Percentiles rank a stretch among this genome's conserved stretches.
These are phyloP conservation scores for Parthenolecanium corni DNA, from an alignment of 2,888 invertebrate genomes.

Conservation along the genomic window DNA sequence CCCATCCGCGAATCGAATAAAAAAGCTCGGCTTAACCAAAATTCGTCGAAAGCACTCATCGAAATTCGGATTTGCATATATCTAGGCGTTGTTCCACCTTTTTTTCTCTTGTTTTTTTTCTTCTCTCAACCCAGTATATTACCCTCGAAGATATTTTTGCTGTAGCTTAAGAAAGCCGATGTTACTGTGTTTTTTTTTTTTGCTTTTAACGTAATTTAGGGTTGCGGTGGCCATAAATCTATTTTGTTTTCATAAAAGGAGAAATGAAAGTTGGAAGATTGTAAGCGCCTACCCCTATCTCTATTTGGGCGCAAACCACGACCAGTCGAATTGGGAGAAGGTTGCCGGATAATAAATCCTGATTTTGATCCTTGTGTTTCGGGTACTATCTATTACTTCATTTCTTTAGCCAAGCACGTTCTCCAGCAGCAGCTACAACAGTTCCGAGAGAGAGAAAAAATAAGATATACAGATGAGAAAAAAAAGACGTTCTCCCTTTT, in stretches of 20 bases:
- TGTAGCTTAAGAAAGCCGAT: too few relatives aligned
- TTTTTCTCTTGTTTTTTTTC: too few relatives aligned
- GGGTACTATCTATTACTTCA: conserved; percentile 22
- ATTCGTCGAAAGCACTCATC: too few relatives aligned
- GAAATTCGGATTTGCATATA: too few relatives aligned
- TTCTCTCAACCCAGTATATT: too few relatives aligned
- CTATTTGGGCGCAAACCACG: neutral
- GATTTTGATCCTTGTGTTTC: conserved; percentile 22
- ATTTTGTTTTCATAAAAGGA: conserved; percentile 16
- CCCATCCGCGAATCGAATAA: too few relatives aligned
- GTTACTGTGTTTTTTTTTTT: neutral
- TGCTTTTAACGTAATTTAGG: neutral
- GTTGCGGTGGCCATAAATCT: conserved; percentile 3
- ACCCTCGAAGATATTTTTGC: too few relatives aligned
- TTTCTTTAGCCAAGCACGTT: conserved; percentile 27
- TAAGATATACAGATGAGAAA: too few relatives aligned
- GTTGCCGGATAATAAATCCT: conserved; percentile 19
- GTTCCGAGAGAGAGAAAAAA: too few relatives aligned
- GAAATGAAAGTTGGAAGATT: conserved; percentile 21
- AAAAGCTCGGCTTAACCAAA: too few relatives aligned
- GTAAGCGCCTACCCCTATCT: neutral
- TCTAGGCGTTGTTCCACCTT: too few relatives aligned
- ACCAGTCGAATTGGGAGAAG: conserved; percentile 9
- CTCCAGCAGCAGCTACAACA: neutral
- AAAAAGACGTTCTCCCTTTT: too few relatives aligned